Evolutionary conservation across 2,888 invertebrate genomes (phyloP).

Genomic region (Yponomeuta evonymella): DNA sequence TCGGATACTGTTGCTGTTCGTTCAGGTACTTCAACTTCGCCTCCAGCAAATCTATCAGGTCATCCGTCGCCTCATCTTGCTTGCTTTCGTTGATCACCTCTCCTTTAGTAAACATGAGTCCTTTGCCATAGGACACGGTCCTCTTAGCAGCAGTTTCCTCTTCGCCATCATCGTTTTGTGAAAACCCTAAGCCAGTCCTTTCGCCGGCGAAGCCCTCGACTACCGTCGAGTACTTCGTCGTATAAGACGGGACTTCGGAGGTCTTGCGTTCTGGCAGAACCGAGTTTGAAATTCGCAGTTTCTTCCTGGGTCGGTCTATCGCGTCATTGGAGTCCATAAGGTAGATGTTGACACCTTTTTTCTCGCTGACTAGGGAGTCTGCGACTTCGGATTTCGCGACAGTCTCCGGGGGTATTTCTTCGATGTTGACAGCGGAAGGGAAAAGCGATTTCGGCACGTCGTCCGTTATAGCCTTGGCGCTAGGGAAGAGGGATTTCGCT

Average conservation of each 20-base stretch:
- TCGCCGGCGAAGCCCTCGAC: constrained; percentile 65
- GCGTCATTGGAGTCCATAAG: constrained; percentile 42
- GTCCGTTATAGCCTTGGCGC: constrained; percentile 36
- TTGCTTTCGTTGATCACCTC: constrained; percentile 65
- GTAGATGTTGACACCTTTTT: constrained; percentile 57
- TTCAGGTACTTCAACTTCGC: constrained; percentile 73
- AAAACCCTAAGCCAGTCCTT: constrained; percentile 68
- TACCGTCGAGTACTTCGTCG: constrained; percentile 64
- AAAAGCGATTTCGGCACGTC: constrained; percentile 28
- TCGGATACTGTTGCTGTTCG: constrained; percentile 55
- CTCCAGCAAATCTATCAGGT: constrained; percentile 56
- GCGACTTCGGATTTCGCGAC: constrained; percentile 26
- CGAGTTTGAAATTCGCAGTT: constrained; percentile 63
- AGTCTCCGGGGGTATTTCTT: constrained; percentile 32
- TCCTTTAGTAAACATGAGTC: constrained; percentile 68
- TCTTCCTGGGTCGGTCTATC: constrained; percentile 48
- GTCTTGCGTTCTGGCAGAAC: constrained; percentile 54
- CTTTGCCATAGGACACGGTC: constrained; percentile 53
- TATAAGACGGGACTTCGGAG: constrained; percentile 49
- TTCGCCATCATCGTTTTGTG: constrained; percentile 38
- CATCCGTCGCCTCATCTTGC: constrained; percentile 53
- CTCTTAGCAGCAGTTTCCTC: constrained; percentile 40
- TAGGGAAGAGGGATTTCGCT: constrained; percentile 39
- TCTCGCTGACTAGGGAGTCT: constrained; percentile 31
- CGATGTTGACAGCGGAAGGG: constrained; percentile 35